Evolutionary conservation across 2,797 vertebrate genomes (phyloP).

Genomic region (Oophaga sylvatica): DNA sequence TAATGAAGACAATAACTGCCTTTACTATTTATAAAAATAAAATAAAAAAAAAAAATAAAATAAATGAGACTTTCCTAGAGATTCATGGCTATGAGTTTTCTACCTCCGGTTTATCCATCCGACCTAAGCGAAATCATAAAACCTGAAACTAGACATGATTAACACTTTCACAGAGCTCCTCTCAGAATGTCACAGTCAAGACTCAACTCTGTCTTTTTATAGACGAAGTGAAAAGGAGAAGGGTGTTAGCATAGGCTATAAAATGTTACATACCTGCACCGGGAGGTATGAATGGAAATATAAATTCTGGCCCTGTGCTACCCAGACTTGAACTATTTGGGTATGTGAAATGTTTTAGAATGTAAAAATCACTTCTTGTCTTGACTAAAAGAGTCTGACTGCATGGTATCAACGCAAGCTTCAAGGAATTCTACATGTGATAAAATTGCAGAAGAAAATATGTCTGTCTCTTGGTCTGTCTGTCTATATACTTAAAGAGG

Average conservation of each 20-base stretch:
- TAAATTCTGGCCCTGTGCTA: conserved; percentile 24
- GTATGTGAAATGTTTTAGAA: conserved; percentile 5
- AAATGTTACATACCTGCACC: conserved; percentile 37
- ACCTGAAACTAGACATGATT: conserved; percentile 45
- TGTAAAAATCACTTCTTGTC: background rate
- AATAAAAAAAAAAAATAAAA: background rate
- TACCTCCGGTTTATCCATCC: conserved; percentile 25
- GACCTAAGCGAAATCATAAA: conserved; percentile 33
- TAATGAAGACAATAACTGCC: conserved; percentile 11
- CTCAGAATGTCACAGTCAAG: conserved; percentile 9
- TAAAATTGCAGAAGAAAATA: background rate
- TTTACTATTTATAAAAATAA: conserved; percentile 1
- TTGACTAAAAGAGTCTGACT: background rate
- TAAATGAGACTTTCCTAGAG: background rate
- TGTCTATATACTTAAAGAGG: background rate
- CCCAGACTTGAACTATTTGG: conserved; percentile 21
- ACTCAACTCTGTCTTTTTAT: conserved; percentile 16
- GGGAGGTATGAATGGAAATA: conserved; percentile 27
- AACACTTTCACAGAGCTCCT: conserved; percentile 32
- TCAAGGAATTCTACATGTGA: background rate
- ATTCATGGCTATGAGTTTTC: conserved; percentile 10
- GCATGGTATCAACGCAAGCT: background rate
- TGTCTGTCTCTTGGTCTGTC: background rate
- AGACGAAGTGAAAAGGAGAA: conserved; percentile 37
- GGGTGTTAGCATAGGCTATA: conserved; percentile 38